These are phyloP conservation scores for Forbesichthys agassizii DNA, from an alignment of 2,113 vertebrate genomes.

Conservation along the genomic window DNA sequence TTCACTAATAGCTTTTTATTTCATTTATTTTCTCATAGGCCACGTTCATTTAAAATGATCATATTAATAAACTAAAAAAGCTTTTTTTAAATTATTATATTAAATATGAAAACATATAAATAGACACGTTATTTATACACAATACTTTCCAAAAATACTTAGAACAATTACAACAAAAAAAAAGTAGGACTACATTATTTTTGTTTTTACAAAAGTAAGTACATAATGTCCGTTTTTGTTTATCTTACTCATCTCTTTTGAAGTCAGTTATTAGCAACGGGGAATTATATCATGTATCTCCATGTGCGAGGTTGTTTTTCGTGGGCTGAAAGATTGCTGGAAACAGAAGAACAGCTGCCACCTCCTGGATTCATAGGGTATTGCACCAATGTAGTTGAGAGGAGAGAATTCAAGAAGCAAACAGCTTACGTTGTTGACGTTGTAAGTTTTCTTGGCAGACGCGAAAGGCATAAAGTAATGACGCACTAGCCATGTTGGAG, in stretches of 20 bases:
- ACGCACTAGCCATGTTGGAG: background rate
- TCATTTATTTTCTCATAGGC: background rate
- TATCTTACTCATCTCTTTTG: background rate
- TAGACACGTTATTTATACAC: background rate
- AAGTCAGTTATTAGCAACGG: background rate
- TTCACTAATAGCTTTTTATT: background rate
- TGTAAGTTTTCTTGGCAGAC: background rate
- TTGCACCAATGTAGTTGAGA: slow-evolving; percentile 45
- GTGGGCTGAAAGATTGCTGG: slow-evolving; percentile 31
- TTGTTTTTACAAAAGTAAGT: background rate
- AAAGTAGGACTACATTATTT: background rate
- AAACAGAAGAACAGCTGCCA: slow-evolving; percentile 78
- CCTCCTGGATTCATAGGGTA: slow-evolving; percentile 71
- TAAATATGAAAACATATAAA: too few relatives aligned
- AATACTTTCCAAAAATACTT: background rate
- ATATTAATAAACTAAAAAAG: background rate
- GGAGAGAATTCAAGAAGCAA: slow-evolving; percentile 15
- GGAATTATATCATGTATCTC: background rate
- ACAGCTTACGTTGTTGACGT: background rate
- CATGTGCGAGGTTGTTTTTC: background rate
- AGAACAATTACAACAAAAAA: background rate
- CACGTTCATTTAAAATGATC: background rate
- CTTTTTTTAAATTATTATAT: too few relatives aligned
- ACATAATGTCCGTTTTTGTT: background rate
- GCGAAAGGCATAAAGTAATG: background rate